phyloP scores from a whole-genome alignment of 2,888 invertebrate genomes.

The Microplitis manilae region DNA sequence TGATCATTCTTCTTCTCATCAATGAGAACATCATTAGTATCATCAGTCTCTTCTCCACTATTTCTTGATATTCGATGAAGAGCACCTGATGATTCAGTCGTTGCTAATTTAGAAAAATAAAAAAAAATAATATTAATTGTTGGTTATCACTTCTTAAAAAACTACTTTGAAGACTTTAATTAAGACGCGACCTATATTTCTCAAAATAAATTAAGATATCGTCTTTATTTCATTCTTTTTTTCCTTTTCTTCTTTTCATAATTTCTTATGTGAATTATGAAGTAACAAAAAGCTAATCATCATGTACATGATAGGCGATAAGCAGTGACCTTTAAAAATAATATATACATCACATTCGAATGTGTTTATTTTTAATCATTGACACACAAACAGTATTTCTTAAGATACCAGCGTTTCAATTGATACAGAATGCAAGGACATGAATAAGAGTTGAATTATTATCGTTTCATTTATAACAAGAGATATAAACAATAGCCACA shows the following conservation, averaged over 20 bases:
- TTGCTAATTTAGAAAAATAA: conserved; percentile 16
- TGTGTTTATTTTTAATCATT: conserved; percentile 17
- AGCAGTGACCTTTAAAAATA: neutral
- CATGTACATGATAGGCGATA: neutral
- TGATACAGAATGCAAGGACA: neutral
- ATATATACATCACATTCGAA: neutral
- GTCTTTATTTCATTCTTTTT: neutral
- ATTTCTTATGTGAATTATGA: neutral
- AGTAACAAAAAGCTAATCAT: neutral
- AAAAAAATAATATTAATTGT: neutral
- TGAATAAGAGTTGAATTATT: neutral
- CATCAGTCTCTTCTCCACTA: conserved; percentile 20
- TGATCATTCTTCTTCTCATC: conserved; percentile 37
- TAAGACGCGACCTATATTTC: neutral
- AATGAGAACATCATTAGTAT: conserved; percentile 32
- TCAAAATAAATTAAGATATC: neutral
- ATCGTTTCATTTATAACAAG: neutral
- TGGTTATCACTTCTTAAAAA: neutral
- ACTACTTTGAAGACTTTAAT: neutral
- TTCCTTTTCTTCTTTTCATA: neutral
- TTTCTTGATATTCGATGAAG: conserved; percentile 32
- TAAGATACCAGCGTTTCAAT: neutral
- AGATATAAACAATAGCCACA: neutral
- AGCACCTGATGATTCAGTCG: conserved; percentile 22
- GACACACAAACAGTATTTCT: conserved; percentile 3